phyloP scores from a whole-genome alignment of 2,113 vertebrate genomes.

The Chloroceryle aenea region DNA sequence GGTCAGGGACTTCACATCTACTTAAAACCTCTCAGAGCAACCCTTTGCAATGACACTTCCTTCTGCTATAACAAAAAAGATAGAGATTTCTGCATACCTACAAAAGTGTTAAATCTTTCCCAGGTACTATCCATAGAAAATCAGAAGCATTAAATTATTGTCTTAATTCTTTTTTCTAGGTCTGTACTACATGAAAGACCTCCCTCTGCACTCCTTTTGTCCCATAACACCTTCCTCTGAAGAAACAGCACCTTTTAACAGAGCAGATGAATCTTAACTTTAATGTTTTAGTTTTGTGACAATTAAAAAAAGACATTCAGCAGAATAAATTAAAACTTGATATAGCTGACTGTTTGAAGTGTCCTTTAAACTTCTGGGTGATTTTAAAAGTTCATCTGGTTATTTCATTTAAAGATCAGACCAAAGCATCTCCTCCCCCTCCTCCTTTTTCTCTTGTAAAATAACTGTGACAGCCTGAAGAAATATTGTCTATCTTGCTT shows the following conservation, averaged over 20 bases:
- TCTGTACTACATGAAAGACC: neutral
- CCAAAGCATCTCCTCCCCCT: neutral
- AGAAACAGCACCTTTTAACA: neutral
- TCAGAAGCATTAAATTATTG: neutral
- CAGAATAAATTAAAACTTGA: slow-evolving; percentile 34
- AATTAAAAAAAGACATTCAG: slow-evolving; percentile 5
- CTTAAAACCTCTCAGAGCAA: neutral
- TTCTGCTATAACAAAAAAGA: neutral
- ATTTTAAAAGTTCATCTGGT: neutral
- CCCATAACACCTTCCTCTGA: neutral
- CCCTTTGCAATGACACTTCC: neutral
- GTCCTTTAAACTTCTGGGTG: slow-evolving; percentile 10
- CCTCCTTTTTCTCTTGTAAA: neutral
- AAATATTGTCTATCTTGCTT: neutral
- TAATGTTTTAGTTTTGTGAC: neutral
- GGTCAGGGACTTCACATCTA: neutral
- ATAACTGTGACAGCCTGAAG: neutral
- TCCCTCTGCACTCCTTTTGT: neutral
- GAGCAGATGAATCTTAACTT: neutral
- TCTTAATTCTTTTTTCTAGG: neutral
- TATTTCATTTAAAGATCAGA: slow-evolving; percentile 10
- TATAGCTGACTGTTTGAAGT: neutral
- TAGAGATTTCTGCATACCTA: accelerated
- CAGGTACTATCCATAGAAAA: neutral
- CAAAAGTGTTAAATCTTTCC: neutral